A percentile compares a stretch with the other conserved stretches of the same genome.
These are phyloP conservation scores for Oxycera nigricornis DNA, from an alignment of 2,888 invertebrate species.

Conservation along the genomic window DNA sequence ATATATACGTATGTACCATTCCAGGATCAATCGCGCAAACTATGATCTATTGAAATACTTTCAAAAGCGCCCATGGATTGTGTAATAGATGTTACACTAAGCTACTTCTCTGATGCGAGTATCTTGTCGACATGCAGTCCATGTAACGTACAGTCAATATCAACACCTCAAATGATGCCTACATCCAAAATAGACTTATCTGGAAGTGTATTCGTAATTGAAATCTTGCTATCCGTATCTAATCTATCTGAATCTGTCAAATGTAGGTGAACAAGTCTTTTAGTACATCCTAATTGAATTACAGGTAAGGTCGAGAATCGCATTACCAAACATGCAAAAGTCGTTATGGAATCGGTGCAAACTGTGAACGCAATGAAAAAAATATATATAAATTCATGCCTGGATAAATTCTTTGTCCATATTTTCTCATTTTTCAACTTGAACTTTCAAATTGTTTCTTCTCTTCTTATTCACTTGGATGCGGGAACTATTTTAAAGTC, in stretches of 20 bases:
- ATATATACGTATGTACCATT: not conserved
- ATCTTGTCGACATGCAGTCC: too few species aligned
- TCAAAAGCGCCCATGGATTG: not conserved
- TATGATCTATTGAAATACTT: slow-evolving; percentile 2
- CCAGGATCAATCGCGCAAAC: not conserved
- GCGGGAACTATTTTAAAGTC: not conserved
- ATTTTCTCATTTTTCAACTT: too few species aligned
- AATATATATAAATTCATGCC: not conserved
- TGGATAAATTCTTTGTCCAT: too few species aligned
- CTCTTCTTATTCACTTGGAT: not conserved
- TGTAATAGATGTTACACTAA: not conserved
- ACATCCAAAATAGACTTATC: too few species aligned
- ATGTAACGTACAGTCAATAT: too few species aligned
- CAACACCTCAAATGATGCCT: too few species aligned
- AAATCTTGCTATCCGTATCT: not conserved
- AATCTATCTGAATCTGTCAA: not conserved
- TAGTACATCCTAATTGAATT: not conserved
- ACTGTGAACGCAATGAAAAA: not conserved
- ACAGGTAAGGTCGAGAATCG: too few species aligned
- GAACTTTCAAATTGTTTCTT: not conserved
- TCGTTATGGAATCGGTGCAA: not conserved
- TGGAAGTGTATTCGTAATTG: not conserved
- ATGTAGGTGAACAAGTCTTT: slow-evolving; percentile 2
- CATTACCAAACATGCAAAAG: too few species aligned
- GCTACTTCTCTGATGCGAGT: not conserved